Conservation (phyloP, 2,797 vertebrate genomes). For the Chelmon rostratus region DNA sequence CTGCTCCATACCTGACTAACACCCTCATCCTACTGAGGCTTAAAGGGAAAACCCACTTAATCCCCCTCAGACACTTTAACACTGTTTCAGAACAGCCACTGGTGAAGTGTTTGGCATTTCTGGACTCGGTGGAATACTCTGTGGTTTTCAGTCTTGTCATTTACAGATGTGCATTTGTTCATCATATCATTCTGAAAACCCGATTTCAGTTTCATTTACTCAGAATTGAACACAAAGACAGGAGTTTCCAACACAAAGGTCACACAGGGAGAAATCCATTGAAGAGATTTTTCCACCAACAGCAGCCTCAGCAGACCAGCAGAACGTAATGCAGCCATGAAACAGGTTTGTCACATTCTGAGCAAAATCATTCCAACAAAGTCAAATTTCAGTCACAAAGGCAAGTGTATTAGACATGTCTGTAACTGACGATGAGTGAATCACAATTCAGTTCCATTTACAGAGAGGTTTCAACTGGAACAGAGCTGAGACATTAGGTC, state of each 20-base stretch:
- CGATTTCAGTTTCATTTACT: background rate
- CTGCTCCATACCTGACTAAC: conserved; percentile 45
- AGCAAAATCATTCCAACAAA: background rate
- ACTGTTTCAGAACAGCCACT: conserved; percentile 24
- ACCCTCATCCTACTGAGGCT: conserved; percentile 50
- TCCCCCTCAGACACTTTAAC: conserved; percentile 14
- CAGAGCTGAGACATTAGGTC: background rate
- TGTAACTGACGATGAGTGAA: background rate
- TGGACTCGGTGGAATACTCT: background rate
- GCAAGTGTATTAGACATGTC: background rate
- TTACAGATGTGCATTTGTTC: background rate
- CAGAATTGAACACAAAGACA: background rate
- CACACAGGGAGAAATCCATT: background rate
- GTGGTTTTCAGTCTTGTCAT: background rate
- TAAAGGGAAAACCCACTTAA: conserved; percentile 44
- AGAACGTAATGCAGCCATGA: background rate
- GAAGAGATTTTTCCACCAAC: background rate
- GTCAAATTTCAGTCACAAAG: background rate
- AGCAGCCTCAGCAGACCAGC: background rate
- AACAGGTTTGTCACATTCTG: background rate
- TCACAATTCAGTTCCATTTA: background rate
- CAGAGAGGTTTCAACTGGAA: background rate
- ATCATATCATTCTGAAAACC: background rate
- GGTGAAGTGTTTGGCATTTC: background rate
- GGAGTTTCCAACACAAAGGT: background rate